A percentile compares a stretch with the other conserved stretches of the same genome.
These are phyloP conservation scores for Pluvialis apricaria DNA, from an alignment of 2,113 vertebrate species.

Conservation along the genomic window DNA sequence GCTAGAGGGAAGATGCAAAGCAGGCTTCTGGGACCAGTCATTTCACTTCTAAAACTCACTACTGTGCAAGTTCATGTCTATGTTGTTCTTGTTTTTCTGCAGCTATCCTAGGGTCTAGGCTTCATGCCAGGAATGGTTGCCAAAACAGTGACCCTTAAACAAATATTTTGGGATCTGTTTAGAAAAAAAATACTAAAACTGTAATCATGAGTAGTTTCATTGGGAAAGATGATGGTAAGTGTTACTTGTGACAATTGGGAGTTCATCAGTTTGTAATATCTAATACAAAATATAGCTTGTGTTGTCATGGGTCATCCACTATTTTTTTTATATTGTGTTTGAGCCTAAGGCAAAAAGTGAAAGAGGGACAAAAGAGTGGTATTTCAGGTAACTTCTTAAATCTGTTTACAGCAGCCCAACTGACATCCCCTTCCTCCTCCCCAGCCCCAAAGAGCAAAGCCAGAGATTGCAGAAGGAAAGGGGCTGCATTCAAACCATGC, in stretches of 20 bases:
- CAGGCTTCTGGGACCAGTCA: background rate
- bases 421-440: background rate
- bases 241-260: background rate
- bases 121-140: background rate
- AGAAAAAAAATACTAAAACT: background rate
- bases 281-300: background rate
- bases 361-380: background rate
- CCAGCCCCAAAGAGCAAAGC: background rate
- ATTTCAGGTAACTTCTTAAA: background rate
- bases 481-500: background rate
- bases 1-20: background rate
- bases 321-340: background rate
- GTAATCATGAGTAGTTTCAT: background rate
- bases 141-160: background rate
- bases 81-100: background rate
- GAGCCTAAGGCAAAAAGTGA: background rate
- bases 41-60: background rate
- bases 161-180: background rate
- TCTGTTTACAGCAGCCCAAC: background rate
- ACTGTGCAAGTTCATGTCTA: background rate
- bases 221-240: background rate
- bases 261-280: background rate
- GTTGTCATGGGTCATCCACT: background rate
- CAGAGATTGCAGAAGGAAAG: background rate
- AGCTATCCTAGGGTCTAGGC: background rate